Conservation (phyloP, 2,888 invertebrate species). For the Thera obeliscata region DNA sequence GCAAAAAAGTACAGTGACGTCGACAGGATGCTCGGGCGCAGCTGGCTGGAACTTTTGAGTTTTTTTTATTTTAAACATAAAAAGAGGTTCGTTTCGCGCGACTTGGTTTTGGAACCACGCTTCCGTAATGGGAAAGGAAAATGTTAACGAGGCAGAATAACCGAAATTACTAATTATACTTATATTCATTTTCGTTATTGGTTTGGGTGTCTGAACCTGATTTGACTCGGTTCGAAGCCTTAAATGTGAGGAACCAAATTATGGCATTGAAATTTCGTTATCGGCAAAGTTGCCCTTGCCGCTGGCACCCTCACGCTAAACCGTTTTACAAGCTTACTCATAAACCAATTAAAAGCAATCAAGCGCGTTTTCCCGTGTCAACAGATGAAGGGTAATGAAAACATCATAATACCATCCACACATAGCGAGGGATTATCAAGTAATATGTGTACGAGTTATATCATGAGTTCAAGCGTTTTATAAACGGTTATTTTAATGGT, state of each 20-base stretch:
- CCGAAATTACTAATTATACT: neutral
- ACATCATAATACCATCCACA: constrained; percentile 41
- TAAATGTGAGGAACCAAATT: constrained; percentile 38
- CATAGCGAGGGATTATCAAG: neutral
- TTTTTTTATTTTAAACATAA: constrained; percentile 65
- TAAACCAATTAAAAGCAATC: constrained; percentile 69
- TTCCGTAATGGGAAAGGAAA: constrained; percentile 78
- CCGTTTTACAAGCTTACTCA: constrained; percentile 60
- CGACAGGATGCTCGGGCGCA: constrained; percentile 82
- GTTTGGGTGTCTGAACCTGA: no score
- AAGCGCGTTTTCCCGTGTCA: constrained; percentile 52
- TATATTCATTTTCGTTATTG: no score
- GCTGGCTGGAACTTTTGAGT: constrained; percentile 80
- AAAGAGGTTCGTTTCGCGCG: constrained; percentile 80
- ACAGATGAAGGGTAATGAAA: constrained; percentile 60
- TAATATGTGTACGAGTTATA: neutral
- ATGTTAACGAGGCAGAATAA: constrained; percentile 70
- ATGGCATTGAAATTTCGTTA: constrained; percentile 42
- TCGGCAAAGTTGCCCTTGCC: constrained; percentile 43
- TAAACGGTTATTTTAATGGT: neutral
- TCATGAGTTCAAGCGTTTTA: neutral
- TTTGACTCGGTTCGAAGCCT: neutral
- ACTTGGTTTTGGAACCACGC: constrained; percentile 68
- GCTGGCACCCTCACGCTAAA: constrained; percentile 49
- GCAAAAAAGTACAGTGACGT: constrained; percentile 76